Evolutionary conservation across 1,140 invertebrate species (phyloP), one percentile per base, ranked within the genome.

Genomic region (Chelonus insularis): DNA sequence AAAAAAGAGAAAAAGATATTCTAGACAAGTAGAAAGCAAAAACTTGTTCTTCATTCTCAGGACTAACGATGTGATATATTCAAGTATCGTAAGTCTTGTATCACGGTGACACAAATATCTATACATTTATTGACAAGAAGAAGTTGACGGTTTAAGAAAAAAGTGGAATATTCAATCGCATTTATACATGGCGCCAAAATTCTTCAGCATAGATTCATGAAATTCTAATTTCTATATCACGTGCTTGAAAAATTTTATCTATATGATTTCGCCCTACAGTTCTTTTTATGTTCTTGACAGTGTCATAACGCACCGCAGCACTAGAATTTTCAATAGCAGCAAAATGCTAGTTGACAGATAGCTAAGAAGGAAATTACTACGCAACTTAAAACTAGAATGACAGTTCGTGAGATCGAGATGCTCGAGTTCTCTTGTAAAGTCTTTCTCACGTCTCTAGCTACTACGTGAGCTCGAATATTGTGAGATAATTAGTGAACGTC

Each of bases 31-130:
- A 59, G 47, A 43, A 50, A 14, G 37, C 34, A 50, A 59, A 50
- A 59, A 59, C 57, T 50, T 45, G 47, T 59, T 59, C 50, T 45
- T 20, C 32, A 45, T 50, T 48, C 45, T 16, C 57, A 43, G 50
- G 57, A 59, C 57, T 59, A 59, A 59, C 57, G 57, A 59, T 45
- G 47, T 32, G 47, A 59, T 25, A 59, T 59, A 45, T 50, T 45
- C 57, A 45, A 45, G 45, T 45, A 39, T 45, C 57, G 57, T 50
- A 29, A 37, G 32, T 59, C 57, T 59, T 59, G 57, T 59, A 20
- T 50, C 29, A 50, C 47, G 11, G 47, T 59, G 57, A 59, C 57
- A 59, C 45, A 50, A 47, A 47, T 34, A 57, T 57, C 41, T 32
- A 43, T 9, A 32, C 47, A 34, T 57, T 16, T 39, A 34, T 47